Percentiles rank a stretch among this genome's conserved stretches.
Evolutionary conservation across 2,888 invertebrate genomes (phyloP).

Genomic region (Hydrotaea diabolus): DNA sequence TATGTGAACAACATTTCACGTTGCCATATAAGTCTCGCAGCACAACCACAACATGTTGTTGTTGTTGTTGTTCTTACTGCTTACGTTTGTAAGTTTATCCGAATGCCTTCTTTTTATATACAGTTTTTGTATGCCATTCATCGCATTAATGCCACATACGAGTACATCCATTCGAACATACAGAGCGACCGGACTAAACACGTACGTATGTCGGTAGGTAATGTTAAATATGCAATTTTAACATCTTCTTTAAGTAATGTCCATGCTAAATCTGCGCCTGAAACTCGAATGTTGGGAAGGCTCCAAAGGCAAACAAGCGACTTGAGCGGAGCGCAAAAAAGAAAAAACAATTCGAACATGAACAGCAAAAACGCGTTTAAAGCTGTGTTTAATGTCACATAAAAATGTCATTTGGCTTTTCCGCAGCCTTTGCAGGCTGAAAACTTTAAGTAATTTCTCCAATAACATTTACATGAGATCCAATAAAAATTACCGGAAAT

Average conservation of each 20-base stretch:
- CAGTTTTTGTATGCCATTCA: no score
- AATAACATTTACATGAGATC: slow-evolving; percentile 56
- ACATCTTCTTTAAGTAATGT: slow-evolving; percentile 75
- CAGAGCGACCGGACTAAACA: no score
- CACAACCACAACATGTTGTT: slow-evolving; percentile 26
- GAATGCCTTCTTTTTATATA: background rate
- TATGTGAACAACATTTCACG: slow-evolving; percentile 58
- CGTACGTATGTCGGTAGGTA: slow-evolving; percentile 25
- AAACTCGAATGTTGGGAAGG: background rate
- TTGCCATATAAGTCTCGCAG: slow-evolving; percentile 49
- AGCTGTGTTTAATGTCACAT: slow-evolving; percentile 78
- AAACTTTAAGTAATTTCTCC: slow-evolving; percentile 30
- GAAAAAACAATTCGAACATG: slow-evolving; percentile 29
- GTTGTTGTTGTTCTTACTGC: slow-evolving; percentile 30
- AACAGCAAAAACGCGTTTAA: slow-evolving; percentile 70
- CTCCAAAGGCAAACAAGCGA: background rate
- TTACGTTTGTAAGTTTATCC: background rate
- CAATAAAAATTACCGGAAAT: slow-evolving; percentile 61
- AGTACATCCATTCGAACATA: background rate
- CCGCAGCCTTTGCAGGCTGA: background rate
- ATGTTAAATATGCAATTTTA: slow-evolving; percentile 73
- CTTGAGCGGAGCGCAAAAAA: no score
- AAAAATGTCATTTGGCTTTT: slow-evolving; percentile 76
- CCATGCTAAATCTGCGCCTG: background rate
- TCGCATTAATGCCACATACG: background rate